Evolutionary conservation across 2,797 vertebrate genomes (phyloP).

Genomic region (Coilia nasus): DNA sequence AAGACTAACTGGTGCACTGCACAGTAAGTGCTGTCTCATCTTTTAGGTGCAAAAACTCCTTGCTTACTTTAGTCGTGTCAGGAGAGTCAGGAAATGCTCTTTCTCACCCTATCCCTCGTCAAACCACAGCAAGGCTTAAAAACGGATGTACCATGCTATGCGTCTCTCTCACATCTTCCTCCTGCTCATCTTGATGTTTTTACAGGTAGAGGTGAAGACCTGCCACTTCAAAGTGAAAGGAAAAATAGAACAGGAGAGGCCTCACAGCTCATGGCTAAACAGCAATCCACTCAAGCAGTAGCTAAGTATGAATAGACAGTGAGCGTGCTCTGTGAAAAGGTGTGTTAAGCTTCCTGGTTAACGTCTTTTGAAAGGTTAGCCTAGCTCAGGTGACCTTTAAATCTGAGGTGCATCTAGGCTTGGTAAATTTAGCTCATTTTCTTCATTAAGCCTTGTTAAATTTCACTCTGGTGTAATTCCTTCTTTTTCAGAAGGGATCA

Average conservation of each 20-base stretch:
- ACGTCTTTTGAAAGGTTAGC: slow-evolving; percentile 60
- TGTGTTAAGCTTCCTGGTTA: not conserved
- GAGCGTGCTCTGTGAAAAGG: not conserved
- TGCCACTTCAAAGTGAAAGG: not conserved
- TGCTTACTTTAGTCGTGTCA: not conserved
- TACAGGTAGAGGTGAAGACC: not conserved
- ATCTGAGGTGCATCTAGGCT: slow-evolving; percentile 56
- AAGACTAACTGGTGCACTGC: slow-evolving; percentile 25
- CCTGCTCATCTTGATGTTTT: not conserved
- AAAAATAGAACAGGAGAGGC: not conserved
- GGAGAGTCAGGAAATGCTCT: slow-evolving; percentile 26
- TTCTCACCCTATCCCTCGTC: slow-evolving; percentile 10
- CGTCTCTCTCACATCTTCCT: not conserved
- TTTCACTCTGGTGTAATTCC: not conserved
- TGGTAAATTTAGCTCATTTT: too few species aligned
- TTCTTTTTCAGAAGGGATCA: not conserved
- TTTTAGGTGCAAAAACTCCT: not conserved
- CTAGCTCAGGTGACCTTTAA: slow-evolving; percentile 60
- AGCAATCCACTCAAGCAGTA: not conserved
- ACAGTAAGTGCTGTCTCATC: slow-evolving; percentile 39
- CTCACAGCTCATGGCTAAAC: not conserved
- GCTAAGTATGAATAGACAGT: not conserved
- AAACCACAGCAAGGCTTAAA: slow-evolving; percentile 40
- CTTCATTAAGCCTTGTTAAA: not conserved
- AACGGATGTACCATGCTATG: slow-evolving; percentile 13